Base-by-base conservation (phyloP, 1,140 invertebrate genomes). In the Eumaeus atala region DNA sequence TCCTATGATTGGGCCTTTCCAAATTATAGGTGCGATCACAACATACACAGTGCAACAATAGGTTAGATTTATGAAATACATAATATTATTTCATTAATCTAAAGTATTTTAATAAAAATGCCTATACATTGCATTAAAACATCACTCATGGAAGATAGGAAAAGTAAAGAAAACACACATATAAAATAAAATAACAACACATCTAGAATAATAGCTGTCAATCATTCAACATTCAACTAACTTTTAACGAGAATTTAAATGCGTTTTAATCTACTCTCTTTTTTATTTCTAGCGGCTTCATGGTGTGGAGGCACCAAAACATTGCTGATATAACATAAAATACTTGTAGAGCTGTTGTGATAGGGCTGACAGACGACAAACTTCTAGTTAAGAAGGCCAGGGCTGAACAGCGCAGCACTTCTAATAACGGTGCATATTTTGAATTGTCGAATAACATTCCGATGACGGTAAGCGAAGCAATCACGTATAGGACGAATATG, bases 401-500 rank as follows among this genome's bases (percentile, higher is more conserved):
- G 0, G 84, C 67, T 7, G 88, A 74, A 60, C 91, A 92, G 0
- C 92, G 83, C 0, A 87, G 34, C 0, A 91, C 74, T 73, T 93
- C 92, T 9, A 91, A 62, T 1, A 89, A 48, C 0, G 84, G 74
- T 1, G 89, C 89, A 48, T 89, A 82, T 10, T 87, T 77, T 11
- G 84, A 84, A 49, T 89, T 88, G 47, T 94, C 92, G 61, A 94
- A 92, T 9, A 94, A 63, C 85, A 94, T 88, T 14, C 93, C 93
- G 38, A 95, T 93, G 3, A 90, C 86, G 1, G 90, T 92, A 8
- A 94, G 67, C 0, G 92, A 91, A 1, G 89, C 87, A 9, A 94
- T 81, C 44, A 94, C 91, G 75, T 93, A 93, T 17, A 88, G 52
- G 0, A 92, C 88, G 66, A 90, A 90, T 14, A 83, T 72, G 12